Conservation (phyloP, 2,888 invertebrate genomes). For the Agonopterix heracliana region DNA sequence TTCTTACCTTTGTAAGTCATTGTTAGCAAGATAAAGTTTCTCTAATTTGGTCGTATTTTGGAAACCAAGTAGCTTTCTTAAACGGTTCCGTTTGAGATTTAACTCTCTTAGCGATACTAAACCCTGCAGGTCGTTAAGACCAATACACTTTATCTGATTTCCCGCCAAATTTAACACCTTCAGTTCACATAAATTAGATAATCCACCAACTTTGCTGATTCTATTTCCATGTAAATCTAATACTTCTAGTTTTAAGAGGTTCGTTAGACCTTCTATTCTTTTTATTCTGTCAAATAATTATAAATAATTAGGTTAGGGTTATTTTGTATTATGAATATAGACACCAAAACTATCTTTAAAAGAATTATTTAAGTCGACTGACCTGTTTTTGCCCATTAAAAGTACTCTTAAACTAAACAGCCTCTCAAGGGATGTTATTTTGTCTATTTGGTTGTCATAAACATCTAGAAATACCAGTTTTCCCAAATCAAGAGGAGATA, state of each 20-base stretch:
- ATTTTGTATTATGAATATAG: not conserved
- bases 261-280: slow-evolving; percentile 85
- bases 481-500: slow-evolving; percentile 74
- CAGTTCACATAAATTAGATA: slow-evolving; percentile 82
- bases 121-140: slow-evolving; percentile 85
- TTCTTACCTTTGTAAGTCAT: slow-evolving; percentile 78
- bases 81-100: slow-evolving; percentile 90
- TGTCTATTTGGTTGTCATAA: slow-evolving; percentile 95
- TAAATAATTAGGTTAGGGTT: not conserved
- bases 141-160: slow-evolving; percentile 88
- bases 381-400: slow-evolving; percentile 94
- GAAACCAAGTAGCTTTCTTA: slow-evolving; percentile 88
- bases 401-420: slow-evolving; percentile 89
- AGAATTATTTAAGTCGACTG: slow-evolving; percentile 11
- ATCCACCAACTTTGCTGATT: slow-evolving; percentile 83
- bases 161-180: slow-evolving; percentile 96
- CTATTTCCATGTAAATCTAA: slow-evolving; percentile 96
- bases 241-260: slow-evolving; percentile 87
- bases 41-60: slow-evolving; percentile 84
- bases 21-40: slow-evolving; percentile 89
- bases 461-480: slow-evolving; percentile 94
- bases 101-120: slow-evolving; percentile 87
- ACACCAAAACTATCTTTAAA: not conserved
- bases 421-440: slow-evolving; percentile 85
- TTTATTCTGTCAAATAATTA: slow-evolving; percentile 79